A percentile compares a stretch with the other conserved stretches of the same genome.
These are phyloP conservation scores for Narcine bancroftii DNA, from an alignment of 2,113 vertebrate genomes.

Conservation along the genomic window DNA sequence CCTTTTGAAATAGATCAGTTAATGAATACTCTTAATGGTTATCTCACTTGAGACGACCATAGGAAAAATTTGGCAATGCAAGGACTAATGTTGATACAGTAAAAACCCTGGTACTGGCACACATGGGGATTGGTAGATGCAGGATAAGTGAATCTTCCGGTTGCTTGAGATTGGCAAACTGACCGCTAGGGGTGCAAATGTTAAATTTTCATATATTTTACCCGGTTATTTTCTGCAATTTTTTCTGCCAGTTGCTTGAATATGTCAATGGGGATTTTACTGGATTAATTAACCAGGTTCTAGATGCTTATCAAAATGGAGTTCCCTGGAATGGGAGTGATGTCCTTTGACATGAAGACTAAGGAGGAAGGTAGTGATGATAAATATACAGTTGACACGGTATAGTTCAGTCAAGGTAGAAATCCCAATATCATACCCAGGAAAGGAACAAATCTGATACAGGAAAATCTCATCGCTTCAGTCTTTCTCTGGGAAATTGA, in stretches of 20 bases:
- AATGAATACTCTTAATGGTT: not conserved
- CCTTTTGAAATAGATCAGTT: not conserved
- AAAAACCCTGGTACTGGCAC: too few relatives aligned
- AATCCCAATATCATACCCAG: not conserved
- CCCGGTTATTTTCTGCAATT: too few relatives aligned
- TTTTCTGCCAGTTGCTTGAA: too few relatives aligned
- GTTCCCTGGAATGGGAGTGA: not conserved
- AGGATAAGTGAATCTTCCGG: too few relatives aligned
- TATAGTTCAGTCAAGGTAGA: not conserved
- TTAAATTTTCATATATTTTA: too few relatives aligned
- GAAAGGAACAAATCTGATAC: not conserved
- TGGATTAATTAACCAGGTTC: not conserved
- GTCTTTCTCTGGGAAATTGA: not conserved
- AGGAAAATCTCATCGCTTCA: not conserved
- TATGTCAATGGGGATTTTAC: too few relatives aligned
- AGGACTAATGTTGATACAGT: too few relatives aligned
- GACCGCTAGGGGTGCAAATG: too few relatives aligned
- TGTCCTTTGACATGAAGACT: not conserved
- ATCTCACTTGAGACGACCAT: not conserved
- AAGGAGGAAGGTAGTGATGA: not conserved
- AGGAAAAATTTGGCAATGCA: not conserved
- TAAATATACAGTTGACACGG: too few relatives aligned
- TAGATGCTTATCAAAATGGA: not conserved
- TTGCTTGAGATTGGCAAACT: too few relatives aligned
- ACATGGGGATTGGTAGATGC: too few relatives aligned